A percentile compares a stretch with the other conserved stretches of the same genome.
These are phyloP conservation scores for Netelia inedita DNA, from an alignment of 2,888 invertebrate genomes.

Conservation along the genomic window DNA sequence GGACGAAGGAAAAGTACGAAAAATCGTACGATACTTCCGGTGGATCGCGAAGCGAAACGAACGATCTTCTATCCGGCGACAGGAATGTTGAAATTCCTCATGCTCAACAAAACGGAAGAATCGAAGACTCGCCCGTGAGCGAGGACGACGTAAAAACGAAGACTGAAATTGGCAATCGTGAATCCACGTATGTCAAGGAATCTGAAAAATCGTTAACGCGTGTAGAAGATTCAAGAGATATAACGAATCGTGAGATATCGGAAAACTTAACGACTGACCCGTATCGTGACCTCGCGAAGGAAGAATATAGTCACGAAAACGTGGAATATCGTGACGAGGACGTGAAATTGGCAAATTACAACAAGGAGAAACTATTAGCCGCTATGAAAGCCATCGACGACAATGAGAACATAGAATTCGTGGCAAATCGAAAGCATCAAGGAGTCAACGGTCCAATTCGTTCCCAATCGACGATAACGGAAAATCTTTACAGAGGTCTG, in stretches of 20 bases:
- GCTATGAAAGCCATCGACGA: slow-evolving; percentile 89
- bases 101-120: slow-evolving; percentile 43
- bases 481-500: slow-evolving; percentile 81
- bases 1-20: slow-evolving; percentile 37
- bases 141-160: not conserved
- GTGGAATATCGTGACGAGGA: slow-evolving; percentile 42
- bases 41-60: slow-evolving; percentile 6
- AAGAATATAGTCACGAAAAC: slow-evolving; percentile 9
- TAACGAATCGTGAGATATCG: not conserved
- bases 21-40: slow-evolving; percentile 20
- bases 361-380: slow-evolving; percentile 88
- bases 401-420: slow-evolving; percentile 82
- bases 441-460: slow-evolving; percentile 68
- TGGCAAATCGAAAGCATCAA: slow-evolving; percentile 74
- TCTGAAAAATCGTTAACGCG: not conserved
- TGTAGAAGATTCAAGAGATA: slow-evolving; percentile 7
- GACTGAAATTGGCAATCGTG: slow-evolving; percentile 1
- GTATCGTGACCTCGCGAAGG: not conserved
- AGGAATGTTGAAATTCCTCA: slow-evolving; percentile 18
- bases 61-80: slow-evolving; percentile 2
- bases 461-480: slow-evolving; percentile 78
- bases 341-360: slow-evolving; percentile 78
- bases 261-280: not conserved
- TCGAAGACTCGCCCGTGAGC: not conserved
- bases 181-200: not conserved